Base-by-base conservation (phyloP, 2,888 invertebrate species). In the Drosophila mercatorum region DNA sequence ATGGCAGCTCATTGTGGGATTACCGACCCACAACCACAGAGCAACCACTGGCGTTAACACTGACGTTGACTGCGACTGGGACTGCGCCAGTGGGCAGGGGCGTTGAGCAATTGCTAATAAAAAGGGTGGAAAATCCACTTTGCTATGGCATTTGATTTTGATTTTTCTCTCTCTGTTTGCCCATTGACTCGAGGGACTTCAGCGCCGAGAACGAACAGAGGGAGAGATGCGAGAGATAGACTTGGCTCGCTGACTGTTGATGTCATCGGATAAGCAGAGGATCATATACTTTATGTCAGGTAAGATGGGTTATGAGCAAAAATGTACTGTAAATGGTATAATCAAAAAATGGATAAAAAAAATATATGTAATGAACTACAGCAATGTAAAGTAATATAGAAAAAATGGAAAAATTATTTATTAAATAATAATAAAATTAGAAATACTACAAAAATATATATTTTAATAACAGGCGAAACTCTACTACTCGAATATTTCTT, bases 101-200 rank as follows among this genome's bases (percentile, higher is more conserved):
- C 72, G 66, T 74, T 72, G 72, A 76, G 76, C 83, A 88, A 85
- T 89, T 83, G 90, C 85, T 84, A 88, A 85, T 87, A 84, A 85
- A 86, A 90, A 82, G 90, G 90, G 91, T 90, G 91, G 91, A 90
- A 90, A 91, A 90, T 88, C 89, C 88, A 88, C 91, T 90, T 90
- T 90, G 90, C 83, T 82, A 88, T 83, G 91, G 90, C 86, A 89
- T 91, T 90, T 91, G 90, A 90, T 91, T 91, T 84, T 83, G 90
- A 88, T 88, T 85, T 83, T 72, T 77, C 59, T 76, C 78, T 75
- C 78, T 75, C 70, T 68, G 72, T 87, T 75, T 73, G 68, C 57
- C 64, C 72, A 75, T 73, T 79, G 69, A 75, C 69, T 80, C 73
- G 28, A 57, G 76, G 82, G 69, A 68, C 56, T 70, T 56, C 28